Evolutionary conservation across 2,888 invertebrate species (phyloP), one percentile per base, ranked within the genome.

Genomic region (Cryptophagus acutangulus): DNA sequence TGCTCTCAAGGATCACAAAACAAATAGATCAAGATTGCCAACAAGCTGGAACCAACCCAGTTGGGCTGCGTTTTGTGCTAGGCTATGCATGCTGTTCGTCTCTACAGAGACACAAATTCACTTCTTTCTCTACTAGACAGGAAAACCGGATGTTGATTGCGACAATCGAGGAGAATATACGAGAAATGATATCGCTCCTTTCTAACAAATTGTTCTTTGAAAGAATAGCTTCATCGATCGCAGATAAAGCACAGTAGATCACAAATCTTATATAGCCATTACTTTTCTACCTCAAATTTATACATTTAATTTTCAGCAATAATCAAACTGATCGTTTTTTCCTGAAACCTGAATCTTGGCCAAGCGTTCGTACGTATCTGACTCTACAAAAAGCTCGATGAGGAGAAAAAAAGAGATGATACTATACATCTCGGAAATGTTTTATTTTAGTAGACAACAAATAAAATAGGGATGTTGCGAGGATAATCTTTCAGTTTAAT

Each of bases 141-240:
- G 63, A 62, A 64, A 66, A 63, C 65, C 67, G 68, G 69, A 69
- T 66, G 66, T 67, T 65, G 67, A 67, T 68, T 68, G 66, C 66
- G 66, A 67, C 66, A 67, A 66, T 65, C 61, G 65, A 57, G 49
- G 52, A 52, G 56, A 62, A 64, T 59, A 59, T 59, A 62, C 55
- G 59, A 62, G 59, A 60, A 64, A 62, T 62, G 59, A 63, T 65
- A 62, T 62, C 61, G 58, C 53, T 56, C 50, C 52, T n/a, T n/a
- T 40, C 52, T 61, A 62, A 63, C 61, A 61, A 63, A 64, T 63
- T 59, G 60, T 56, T 55, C 52, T 53, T 55, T 55, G 54, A 58
- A 58, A 56, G 57, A 59, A 59, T 55, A 53, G 57, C 52, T 54
- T 42, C 49, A 49, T 51, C 51, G 46, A 60, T 58, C 59, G 52